phyloP scores from a whole-genome alignment of 2,888 invertebrate species.

The Willowsia nigromaculata region DNA sequence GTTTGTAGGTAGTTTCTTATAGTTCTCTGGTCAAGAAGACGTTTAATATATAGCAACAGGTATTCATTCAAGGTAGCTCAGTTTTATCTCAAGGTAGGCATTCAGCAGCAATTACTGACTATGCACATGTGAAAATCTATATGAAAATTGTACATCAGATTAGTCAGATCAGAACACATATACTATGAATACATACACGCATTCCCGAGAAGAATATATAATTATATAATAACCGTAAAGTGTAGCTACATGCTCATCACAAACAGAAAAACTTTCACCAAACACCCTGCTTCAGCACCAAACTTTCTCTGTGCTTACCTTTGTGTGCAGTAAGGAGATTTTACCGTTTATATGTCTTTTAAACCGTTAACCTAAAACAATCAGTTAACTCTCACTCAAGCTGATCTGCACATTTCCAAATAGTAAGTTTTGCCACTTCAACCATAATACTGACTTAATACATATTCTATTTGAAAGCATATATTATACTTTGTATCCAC shows the following conservation, averaged over 20 bases:
- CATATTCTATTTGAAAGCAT: slow-evolving; percentile 7
- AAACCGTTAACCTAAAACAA: slow-evolving; percentile 24
- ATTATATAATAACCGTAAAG: background rate
- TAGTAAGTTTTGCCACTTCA: slow-evolving; percentile 53
- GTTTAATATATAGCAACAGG: background rate
- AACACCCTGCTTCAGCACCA: slow-evolving; percentile 62
- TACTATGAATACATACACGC: slow-evolving; percentile 34
- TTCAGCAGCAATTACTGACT: slow-evolving; percentile 7
- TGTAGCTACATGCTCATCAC: slow-evolving; percentile 25
- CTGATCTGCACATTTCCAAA: slow-evolving; percentile 46
- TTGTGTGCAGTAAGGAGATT: slow-evolving; percentile 34
- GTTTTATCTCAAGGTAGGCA: slow-evolving; percentile 22
- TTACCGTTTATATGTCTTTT: slow-evolving; percentile 6
- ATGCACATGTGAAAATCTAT: slow-evolving; percentile 5
- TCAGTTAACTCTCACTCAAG: slow-evolving; percentile 35
- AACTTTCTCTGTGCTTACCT: slow-evolving; percentile 12
- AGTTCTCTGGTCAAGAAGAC: background rate
- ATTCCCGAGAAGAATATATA: background rate
- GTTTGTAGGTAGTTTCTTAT: slow-evolving; percentile 10
- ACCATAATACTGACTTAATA: slow-evolving; percentile 23
- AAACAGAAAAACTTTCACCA: slow-evolving; percentile 51
- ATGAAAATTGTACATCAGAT: slow-evolving; percentile 20
- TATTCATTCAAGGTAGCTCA: slow-evolving; percentile 26
- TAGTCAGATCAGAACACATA: slow-evolving; percentile 25
- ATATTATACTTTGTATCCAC: slow-evolving; percentile 15